Conservation (phyloP, 2,888 invertebrate genomes). For the Catonia carolina region DNA sequence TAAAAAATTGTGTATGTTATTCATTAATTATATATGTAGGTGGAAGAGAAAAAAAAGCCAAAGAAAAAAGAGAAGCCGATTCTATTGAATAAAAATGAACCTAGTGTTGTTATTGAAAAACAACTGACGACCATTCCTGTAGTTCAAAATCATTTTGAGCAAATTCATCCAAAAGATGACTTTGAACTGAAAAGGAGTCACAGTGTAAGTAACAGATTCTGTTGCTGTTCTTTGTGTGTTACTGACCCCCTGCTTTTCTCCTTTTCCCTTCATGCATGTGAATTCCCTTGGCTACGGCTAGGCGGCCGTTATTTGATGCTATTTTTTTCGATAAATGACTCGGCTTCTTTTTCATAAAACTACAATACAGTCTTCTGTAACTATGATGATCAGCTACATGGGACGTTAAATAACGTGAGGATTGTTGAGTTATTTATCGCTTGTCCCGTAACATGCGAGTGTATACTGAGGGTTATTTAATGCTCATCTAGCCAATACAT, state of each 20-base stretch:
- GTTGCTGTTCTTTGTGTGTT: conserved; percentile 3
- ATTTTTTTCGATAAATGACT: not conserved
- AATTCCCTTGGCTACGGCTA: too few relatives aligned
- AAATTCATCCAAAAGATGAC: conserved; percentile 76
- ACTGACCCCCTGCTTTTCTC: not conserved
- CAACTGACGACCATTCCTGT: conserved; percentile 44
- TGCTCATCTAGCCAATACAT: too few relatives aligned
- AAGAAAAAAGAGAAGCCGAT: conserved; percentile 67
- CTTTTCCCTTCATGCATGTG: too few relatives aligned
- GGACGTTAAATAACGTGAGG: too few relatives aligned
- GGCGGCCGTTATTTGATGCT: too few relatives aligned
- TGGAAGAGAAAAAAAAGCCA: conserved; percentile 57
- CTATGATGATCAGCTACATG: too few relatives aligned
- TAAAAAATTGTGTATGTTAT: too few relatives aligned
- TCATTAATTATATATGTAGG: conserved; percentile 10
- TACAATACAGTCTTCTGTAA: too few relatives aligned
- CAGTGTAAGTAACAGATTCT: conserved; percentile 43
- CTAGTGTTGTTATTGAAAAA: conserved; percentile 51
- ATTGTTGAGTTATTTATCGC: too few relatives aligned
- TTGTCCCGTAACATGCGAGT: too few relatives aligned
- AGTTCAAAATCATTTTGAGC: conserved; percentile 65
- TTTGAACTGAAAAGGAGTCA: conserved; percentile 49
- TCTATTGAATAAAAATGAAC: conserved; percentile 65
- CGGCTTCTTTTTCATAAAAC: too few relatives aligned
- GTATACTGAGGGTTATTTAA: too few relatives aligned